Conservation (phyloP, 2,113 vertebrate species). For the Forbesichthys papilliferus region DNA sequence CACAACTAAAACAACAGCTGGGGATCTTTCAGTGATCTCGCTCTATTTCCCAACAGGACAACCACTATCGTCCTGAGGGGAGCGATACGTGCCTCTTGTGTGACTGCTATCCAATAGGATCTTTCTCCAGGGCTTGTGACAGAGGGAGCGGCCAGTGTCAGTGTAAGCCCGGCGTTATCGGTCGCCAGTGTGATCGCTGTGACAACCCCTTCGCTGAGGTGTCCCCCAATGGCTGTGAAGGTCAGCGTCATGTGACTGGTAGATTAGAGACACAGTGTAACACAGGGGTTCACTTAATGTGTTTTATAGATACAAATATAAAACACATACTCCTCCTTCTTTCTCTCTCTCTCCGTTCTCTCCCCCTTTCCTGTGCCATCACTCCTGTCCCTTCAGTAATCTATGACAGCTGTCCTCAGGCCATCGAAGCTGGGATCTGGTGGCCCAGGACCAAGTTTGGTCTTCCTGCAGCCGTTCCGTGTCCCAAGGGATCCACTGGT, state of each 20-base stretch:
- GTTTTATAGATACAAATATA: conserved; percentile 15
- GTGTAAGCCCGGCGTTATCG: conserved; percentile 93
- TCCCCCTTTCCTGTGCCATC: conserved; percentile 18
- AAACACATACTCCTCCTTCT: not conserved
- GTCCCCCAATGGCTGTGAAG: conserved; percentile 89
- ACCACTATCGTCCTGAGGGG: conserved; percentile 82
- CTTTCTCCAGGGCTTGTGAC: conserved; percentile 87
- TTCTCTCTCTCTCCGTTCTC: not conserved
- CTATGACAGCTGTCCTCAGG: conserved; percentile 94
- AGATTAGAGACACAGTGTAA: too few relatives aligned
- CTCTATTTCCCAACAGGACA: conserved; percentile 78
- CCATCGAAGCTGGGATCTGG: conserved; percentile 90
- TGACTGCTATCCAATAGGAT: conserved; percentile 91
- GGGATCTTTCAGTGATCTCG: not conserved
- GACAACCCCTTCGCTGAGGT: conserved; percentile 98
- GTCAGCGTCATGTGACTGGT: conserved; percentile 60
- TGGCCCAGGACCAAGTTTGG: conserved; percentile 96
- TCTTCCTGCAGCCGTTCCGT: conserved; percentile 88
- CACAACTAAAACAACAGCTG: not conserved
- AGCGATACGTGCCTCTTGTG: conserved; percentile 85
- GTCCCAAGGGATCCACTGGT: conserved; percentile 91
- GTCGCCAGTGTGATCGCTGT: conserved; percentile 91
- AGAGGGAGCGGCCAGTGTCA: conserved; percentile 86
- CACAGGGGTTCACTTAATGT: not conserved
- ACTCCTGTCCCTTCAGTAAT: conserved; percentile 79